Conservation (phyloP, 2,888 invertebrate species). For the Papilio gigon region DNA sequence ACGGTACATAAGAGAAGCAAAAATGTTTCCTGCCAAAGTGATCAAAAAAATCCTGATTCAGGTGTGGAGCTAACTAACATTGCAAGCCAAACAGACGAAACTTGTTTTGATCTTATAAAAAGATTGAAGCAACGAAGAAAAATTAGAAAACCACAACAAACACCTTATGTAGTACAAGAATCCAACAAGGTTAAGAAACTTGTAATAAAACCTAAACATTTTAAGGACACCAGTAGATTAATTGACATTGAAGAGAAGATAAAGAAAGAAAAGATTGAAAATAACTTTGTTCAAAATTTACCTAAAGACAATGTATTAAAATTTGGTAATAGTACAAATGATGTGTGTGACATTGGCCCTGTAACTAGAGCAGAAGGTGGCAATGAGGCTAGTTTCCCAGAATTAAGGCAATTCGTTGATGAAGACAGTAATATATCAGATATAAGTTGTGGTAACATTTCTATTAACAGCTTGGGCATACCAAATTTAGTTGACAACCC, state of each 20-base stretch:
- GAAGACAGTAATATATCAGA: slow-evolving; percentile 60
- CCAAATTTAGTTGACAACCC: slow-evolving; percentile 49
- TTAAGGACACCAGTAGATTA: slow-evolving; percentile 42
- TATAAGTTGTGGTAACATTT: slow-evolving; percentile 54
- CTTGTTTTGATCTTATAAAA: slow-evolving; percentile 44
- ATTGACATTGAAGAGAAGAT: slow-evolving; percentile 25
- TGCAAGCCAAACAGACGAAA: slow-evolving; percentile 58
- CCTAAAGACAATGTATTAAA: not conserved
- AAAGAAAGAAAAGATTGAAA: slow-evolving; percentile 4
- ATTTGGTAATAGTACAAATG: not conserved
- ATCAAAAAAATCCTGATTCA: not conserved
- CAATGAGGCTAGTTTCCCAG: slow-evolving; percentile 41
- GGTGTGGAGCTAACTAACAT: slow-evolving; percentile 11
- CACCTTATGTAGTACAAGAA: slow-evolving; percentile 62
- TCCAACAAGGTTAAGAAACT: slow-evolving; percentile 48
- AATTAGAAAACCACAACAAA: slow-evolving; percentile 47
- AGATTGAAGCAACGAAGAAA: slow-evolving; percentile 47
- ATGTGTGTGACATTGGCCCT: not conserved
- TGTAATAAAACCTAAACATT: slow-evolving; percentile 51
- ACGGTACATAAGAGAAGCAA: slow-evolving; percentile 47
- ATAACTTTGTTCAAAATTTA: not conserved
- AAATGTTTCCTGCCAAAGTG: slow-evolving; percentile 34
- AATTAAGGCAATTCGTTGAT: slow-evolving; percentile 46
- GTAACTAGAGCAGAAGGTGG: slow-evolving; percentile 1
- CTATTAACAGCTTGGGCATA: slow-evolving; percentile 49